phyloP scores from a whole-genome alignment of 2,888 invertebrate species.

The Euproctis similis region DNA sequence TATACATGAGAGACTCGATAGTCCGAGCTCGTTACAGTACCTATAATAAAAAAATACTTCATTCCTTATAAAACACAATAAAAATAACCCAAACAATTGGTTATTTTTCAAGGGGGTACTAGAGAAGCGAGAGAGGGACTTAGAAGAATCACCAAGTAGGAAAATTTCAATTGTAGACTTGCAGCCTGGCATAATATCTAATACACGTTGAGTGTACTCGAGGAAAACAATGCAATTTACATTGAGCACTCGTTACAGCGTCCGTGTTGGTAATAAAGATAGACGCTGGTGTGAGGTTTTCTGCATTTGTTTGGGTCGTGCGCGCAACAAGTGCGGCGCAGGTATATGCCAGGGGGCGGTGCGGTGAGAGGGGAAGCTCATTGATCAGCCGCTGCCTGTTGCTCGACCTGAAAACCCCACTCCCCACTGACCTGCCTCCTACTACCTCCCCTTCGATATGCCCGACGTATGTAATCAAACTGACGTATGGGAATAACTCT shows the following conservation, averaged over 20 bases:
- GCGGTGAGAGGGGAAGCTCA: conserved; percentile 46
- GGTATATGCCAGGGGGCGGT: conserved; percentile 30
- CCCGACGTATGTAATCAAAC: conserved; percentile 40
- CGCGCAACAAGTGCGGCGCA: conserved; percentile 73
- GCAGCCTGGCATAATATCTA: conserved; percentile 14
- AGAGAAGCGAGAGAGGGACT: too few species aligned
- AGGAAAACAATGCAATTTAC: conserved; percentile 23
- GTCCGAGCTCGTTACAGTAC: too few species aligned
- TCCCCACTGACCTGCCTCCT: conserved; percentile 26
- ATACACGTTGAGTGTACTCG: conserved; percentile 16
- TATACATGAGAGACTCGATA: too few species aligned
- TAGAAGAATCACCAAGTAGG: too few species aligned
- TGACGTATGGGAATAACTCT: conserved; percentile 32
- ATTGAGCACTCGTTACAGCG: conserved; percentile 11
- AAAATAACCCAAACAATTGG: too few species aligned
- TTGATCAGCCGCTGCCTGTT: conserved; percentile 69
- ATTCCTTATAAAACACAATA: too few species aligned
- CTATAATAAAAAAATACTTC: too few species aligned
- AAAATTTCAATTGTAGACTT: conserved; percentile 8
- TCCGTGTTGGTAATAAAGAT: conserved; percentile 9
- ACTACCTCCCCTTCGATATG: conserved; percentile 15
- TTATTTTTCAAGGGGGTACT: too few species aligned
- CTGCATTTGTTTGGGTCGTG: conserved; percentile 33
- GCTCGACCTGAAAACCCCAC: conserved; percentile 40
- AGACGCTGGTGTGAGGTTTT: conserved; percentile 6